A percentile compares a stretch with the other conserved stretches of the same genome.
These are phyloP conservation scores for Drosophila willistoni DNA, from an alignment of 1,140 invertebrate genomes.

Conservation along the genomic window DNA sequence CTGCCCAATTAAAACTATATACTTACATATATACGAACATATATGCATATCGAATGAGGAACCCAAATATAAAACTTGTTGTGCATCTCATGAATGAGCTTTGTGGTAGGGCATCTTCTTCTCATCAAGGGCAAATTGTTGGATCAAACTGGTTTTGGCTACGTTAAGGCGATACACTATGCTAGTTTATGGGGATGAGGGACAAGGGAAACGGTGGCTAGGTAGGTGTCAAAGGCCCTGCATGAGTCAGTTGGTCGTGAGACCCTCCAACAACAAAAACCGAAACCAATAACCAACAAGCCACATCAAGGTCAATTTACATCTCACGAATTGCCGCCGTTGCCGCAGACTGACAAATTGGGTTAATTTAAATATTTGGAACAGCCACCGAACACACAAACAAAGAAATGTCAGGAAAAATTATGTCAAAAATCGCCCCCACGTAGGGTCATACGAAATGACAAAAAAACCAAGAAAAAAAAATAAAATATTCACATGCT, in stretches of 20 bases:
- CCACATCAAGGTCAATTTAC: slow-evolving; percentile 7
- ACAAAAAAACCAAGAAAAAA: neutral
- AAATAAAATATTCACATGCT: neutral
- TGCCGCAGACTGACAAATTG: slow-evolving; percentile 7
- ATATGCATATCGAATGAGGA: slow-evolving; percentile 12
- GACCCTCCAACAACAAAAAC: neutral
- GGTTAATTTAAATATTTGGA: slow-evolving; percentile 12
- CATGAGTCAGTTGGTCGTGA: slow-evolving; percentile 13
- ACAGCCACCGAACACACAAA: neutral
- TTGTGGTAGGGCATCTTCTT: slow-evolving; percentile 7
- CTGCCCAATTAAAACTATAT: slow-evolving; percentile 2
- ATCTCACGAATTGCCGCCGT: neutral
- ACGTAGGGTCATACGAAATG: neutral
- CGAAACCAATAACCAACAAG: slow-evolving; percentile 11
- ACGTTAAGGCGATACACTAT: neutral
- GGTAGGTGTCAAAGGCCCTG: slow-evolving; percentile 12
- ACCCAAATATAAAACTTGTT: slow-evolving; percentile 6
- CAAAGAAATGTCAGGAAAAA: slow-evolving; percentile 8
- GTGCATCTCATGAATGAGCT: slow-evolving; percentile 9
- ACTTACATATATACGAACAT: neutral
- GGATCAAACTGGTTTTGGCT: neutral
- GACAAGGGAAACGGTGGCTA: neutral
- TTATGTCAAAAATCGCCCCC: neutral
- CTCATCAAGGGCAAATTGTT: slow-evolving; percentile 1
- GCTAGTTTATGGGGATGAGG: neutral